Conservation (phyloP, 2,113 vertebrate species). For the Pyxicephalus adspersus region DNA sequence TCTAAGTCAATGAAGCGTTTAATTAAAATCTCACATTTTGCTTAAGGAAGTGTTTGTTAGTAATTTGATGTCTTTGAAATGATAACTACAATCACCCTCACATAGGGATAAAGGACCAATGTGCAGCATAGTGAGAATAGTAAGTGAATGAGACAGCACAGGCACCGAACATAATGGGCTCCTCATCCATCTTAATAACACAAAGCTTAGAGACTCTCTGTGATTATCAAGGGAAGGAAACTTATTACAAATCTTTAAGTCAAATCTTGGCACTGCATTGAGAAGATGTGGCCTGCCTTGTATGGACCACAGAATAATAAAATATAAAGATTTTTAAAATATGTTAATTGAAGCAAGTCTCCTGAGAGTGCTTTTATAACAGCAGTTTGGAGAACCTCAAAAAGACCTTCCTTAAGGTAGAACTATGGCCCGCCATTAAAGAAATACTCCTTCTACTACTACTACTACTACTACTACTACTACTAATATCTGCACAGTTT, state of each 20-base stretch:
- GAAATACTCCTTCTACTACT: too few relatives aligned
- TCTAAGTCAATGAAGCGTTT: conserved; percentile 35
- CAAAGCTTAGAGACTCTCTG: not conserved
- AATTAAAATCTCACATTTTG: conserved; percentile 34
- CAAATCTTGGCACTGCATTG: not conserved
- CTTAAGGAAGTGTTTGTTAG: conserved; percentile 29
- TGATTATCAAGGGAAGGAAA: not conserved
- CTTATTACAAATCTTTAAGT: not conserved
- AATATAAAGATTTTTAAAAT: too few relatives aligned
- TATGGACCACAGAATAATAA: too few relatives aligned
- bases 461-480: too few relatives aligned
- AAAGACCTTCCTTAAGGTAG: too few relatives aligned
- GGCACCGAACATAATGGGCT: not conserved
- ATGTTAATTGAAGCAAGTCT: too few relatives aligned
- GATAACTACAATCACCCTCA: not conserved
- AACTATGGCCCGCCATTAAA: too few relatives aligned
- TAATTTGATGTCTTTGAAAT: conserved; percentile 31
- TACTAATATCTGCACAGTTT: too few relatives aligned
- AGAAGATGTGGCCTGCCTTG: too few relatives aligned
- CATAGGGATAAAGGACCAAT: conserved; percentile 15
- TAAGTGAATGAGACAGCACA: not conserved
- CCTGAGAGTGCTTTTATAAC: too few relatives aligned
- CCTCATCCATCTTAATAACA: not conserved
- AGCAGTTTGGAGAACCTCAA: too few relatives aligned
- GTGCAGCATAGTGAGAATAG: not conserved